Conservation (phyloP, 2,113 vertebrate species). For the Pelecanus crispus region DNA sequence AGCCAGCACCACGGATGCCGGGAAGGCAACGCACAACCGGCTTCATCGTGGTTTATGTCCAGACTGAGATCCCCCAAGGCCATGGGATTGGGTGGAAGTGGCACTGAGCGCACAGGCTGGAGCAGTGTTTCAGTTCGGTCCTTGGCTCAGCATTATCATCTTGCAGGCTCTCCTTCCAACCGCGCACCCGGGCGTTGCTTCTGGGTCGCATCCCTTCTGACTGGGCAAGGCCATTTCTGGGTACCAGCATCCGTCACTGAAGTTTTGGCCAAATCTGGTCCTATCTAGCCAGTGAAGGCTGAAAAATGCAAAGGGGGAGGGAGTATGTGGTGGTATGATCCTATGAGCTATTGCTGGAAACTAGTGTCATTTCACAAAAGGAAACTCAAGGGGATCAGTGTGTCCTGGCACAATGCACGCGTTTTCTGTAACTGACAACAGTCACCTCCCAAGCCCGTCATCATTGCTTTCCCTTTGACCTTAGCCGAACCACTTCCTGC, state of each 20-base stretch:
- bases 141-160: neutral
- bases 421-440: neutral
- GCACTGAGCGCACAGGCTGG: fast-evolving
- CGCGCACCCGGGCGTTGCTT: fast-evolving
- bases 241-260: neutral
- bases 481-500: neutral
- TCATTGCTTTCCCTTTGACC: neutral
- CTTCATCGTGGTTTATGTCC: neutral
- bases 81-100: neutral
- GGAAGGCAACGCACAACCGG: too few species aligned
- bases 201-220: neutral
- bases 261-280: neutral
- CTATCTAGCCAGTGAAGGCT: neutral
- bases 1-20: fast-evolving
- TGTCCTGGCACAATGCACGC: neutral
- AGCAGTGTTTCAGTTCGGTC: fast-evolving
- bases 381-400: neutral
- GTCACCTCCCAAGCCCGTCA: neutral
- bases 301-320: neutral
- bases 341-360: neutral
- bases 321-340: neutral
- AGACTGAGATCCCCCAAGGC: neutral
- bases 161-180: neutral
- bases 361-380: neutral
- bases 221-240: neutral